These are phyloP conservation scores for Liparis tanakae DNA, from an alignment of 2,797 vertebrate genomes.

Conservation along the genomic window DNA sequence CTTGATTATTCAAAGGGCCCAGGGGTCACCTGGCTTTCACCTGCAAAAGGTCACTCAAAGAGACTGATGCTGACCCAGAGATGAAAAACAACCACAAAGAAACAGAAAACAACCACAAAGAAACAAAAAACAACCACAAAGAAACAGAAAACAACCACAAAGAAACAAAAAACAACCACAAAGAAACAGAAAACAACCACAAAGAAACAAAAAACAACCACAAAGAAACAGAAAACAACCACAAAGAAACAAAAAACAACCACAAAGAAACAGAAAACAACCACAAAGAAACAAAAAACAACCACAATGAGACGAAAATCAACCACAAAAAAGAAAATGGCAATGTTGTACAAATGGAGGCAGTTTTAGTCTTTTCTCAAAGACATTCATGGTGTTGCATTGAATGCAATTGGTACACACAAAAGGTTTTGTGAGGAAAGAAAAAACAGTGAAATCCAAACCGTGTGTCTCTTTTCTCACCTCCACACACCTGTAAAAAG, in stretches of 20 bases:
- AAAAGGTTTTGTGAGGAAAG: neutral
- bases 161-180: neutral
- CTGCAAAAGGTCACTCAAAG: neutral
- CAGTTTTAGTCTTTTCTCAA: neutral
- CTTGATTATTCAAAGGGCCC: neutral
- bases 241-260: neutral
- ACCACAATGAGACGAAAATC: neutral
- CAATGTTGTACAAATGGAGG: neutral
- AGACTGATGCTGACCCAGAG: neutral
- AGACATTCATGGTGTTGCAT: neutral
- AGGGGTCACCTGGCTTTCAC: neutral
- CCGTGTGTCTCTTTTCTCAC: constrained; percentile 1
- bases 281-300: neutral
- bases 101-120: neutral
- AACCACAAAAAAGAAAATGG: neutral
- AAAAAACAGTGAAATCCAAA: neutral
- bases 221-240: neutral
- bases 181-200: neutral
- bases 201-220: neutral
- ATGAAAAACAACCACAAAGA: neutral
- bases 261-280: neutral
- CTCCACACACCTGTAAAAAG: neutral
- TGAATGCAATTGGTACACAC: neutral
- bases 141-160: neutral
- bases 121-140: neutral